Evolutionary conservation across 2,888 invertebrate species (phyloP), one percentile per base, ranked within the genome.

Genomic region (Trichogramma dendrolimi): DNA sequence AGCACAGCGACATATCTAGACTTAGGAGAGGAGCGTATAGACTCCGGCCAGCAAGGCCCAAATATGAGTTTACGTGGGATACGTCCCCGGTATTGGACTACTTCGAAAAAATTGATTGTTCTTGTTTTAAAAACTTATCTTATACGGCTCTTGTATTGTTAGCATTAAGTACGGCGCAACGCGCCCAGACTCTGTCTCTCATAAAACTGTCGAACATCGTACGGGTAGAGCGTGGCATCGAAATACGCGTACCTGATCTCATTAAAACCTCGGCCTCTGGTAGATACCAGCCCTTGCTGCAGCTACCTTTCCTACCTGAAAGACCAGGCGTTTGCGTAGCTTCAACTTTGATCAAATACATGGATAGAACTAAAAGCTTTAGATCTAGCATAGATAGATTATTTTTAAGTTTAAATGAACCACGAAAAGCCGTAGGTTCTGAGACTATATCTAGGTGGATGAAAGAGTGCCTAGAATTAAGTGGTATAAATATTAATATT

Each of bases 41-140:
- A n/a, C 14, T 55, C 8, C 62, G 60, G 42, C 62, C 65, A 3
- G 62, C 54, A 27, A 60, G 40, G 43, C 66, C 68, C 5, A 68
- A 56, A 60, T 70, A 73, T 60, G 61, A 71, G 41, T 39, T 48
- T 6, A 71, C 64, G 0, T 74, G 74, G 73, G 68, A 75, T 55
- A 70, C 72, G 1, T n/a, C 10, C 1, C 2, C 47, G 4, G 62
- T 62, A 39, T 8, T 55, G 4, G 7, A 5, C 7, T 49, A 48
- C 6, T 40, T 59, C 4, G 44, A 54, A 7, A 50, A 52, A n/a
- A 41, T 50, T 7, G 48, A 46, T 2, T 5, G 58, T 10, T 40
- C 46, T 1, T 56, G 61, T 27, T 38, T 59, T 42, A 43, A 55
- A 8, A 38, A 5, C 3, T 8, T 62, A 41, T 10, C 59, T 7